Evolutionary conservation across 64 coral and sea anemone genomes (phyloP), one percentile per base, ranked within the genome.

Genomic region (Cladopsammia gracilis): DNA sequence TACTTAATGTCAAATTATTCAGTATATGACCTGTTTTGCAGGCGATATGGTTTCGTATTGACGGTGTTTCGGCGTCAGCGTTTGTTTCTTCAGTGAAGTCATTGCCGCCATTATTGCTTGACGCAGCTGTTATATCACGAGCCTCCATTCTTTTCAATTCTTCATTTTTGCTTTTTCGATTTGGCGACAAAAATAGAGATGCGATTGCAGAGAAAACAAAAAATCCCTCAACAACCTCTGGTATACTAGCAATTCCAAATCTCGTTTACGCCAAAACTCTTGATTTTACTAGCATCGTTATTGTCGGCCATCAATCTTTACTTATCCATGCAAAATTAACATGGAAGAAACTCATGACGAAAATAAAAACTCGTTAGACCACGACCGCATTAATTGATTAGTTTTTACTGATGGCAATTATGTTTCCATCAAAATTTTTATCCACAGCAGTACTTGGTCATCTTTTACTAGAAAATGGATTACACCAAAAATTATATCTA

Each of bases 11-110:
- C 24, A 93, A 60, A 16, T 86, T 64, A 5, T 87, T 83, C 7
- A 93, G 72, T 52, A 93, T 42, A 72, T 57, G 58, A 6, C 81
- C 81, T 25, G 91, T 93, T 10, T 73, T 76, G 16, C 59, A 73
- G 46, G 50, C 72, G 3, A 88, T 72, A 75, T 44, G 80, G 62
- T 84, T 84, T 50, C 80, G 48, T 49, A 68, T 84, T 7, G 62
- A 67, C 42, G 18, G 60, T 24, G 43, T 67, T 48, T 75, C 72
- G 46, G 43, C 72, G 45, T n/a, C 44, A 20, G 44, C 43, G 6
- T 49, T 48, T 20, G 80, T 66, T 25, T 88, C 51, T 13, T 88
- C 51, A 74, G 20, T 75, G 68, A 88, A 73, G 86, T 72, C 86
- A 74, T 74, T 57, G 15, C 22, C 72, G 3, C n/a, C 72, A 62